Conservation (phyloP, 64 coral and sea anemone species). For the Acropora tenuis region DNA sequence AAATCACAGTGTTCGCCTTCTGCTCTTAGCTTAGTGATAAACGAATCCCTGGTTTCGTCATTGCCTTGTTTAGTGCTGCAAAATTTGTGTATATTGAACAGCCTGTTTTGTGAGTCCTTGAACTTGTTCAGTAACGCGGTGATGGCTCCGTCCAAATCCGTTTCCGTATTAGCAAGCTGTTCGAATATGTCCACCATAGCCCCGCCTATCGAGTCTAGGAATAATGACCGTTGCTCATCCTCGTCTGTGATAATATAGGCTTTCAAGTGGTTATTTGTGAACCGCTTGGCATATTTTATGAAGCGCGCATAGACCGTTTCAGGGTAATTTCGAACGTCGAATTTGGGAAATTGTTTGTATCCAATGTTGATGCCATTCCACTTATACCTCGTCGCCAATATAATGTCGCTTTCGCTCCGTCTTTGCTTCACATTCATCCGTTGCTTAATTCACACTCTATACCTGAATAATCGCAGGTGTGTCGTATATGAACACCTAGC, state of each 20-base stretch:
- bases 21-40: not conserved
- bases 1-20: not conserved
- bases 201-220: not conserved
- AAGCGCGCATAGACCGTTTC: not conserved
- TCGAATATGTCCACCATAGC: not conserved
- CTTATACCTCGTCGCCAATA: not conserved
- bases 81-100: constrained; percentile 3
- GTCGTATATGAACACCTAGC: too few relatives aligned
- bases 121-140: not conserved
- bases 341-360: not conserved
- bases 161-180: not conserved
- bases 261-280: not conserved
- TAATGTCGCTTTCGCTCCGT: too few relatives aligned
- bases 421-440: too few relatives aligned
- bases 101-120: not conserved
- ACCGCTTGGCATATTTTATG: not conserved
- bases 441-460: too few relatives aligned
- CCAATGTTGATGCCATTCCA: not conserved
- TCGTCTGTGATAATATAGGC: not conserved
- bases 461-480: too few relatives aligned
- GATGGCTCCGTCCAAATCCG: not conserved
- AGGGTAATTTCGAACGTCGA: not conserved
- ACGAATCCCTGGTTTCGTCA: not conserved
- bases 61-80: not conserved
- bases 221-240: not conserved